These are phyloP conservation scores for Parnassius orleans DNA, from an alignment of 2,888 invertebrate genomes.

Conservation along the genomic window DNA sequence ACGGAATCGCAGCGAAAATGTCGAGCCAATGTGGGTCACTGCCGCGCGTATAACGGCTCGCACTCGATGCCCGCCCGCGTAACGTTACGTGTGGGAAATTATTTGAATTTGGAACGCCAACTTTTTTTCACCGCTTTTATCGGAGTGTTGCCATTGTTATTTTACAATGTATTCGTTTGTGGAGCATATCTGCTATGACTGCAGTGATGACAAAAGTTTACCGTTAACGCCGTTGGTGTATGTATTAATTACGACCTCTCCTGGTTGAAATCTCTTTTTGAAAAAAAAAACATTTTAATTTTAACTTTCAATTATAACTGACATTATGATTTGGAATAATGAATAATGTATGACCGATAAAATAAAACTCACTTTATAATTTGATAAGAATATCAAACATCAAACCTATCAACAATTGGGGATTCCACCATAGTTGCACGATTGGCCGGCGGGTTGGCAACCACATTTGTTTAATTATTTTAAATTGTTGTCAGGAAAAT, in stretches of 20 bases:
- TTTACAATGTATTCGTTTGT: slow-evolving; percentile 56
- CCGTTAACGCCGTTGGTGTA: slow-evolving; percentile 30
- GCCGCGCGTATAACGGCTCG: slow-evolving; percentile 77
- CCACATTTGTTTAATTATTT: too few relatives aligned
- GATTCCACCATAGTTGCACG: too few relatives aligned
- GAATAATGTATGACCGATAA: too few relatives aligned
- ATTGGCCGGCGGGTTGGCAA: too few relatives aligned
- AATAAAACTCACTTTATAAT: too few relatives aligned
- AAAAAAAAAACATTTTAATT: too few relatives aligned
- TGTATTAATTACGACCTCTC: not conserved
- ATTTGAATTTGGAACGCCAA: slow-evolving; percentile 77
- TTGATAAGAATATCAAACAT: too few relatives aligned
- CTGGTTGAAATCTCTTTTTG: too few relatives aligned
- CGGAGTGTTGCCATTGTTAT: slow-evolving; percentile 67
- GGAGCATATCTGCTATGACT: slow-evolving; percentile 58
- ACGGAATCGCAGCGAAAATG: slow-evolving; percentile 58
- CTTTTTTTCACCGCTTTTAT: slow-evolving; percentile 64
- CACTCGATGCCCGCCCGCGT: slow-evolving; percentile 77
- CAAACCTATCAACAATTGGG: too few relatives aligned
- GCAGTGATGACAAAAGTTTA: slow-evolving; percentile 38
- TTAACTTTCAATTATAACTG: too few relatives aligned
- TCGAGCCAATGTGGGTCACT: slow-evolving; percentile 71
- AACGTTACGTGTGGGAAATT: slow-evolving; percentile 81
- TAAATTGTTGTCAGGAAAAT: too few relatives aligned
- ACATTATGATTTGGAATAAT: too few relatives aligned